Evolutionary conservation across 2,113 vertebrate species (phyloP).

Genomic region (Lampris incognitus): DNA sequence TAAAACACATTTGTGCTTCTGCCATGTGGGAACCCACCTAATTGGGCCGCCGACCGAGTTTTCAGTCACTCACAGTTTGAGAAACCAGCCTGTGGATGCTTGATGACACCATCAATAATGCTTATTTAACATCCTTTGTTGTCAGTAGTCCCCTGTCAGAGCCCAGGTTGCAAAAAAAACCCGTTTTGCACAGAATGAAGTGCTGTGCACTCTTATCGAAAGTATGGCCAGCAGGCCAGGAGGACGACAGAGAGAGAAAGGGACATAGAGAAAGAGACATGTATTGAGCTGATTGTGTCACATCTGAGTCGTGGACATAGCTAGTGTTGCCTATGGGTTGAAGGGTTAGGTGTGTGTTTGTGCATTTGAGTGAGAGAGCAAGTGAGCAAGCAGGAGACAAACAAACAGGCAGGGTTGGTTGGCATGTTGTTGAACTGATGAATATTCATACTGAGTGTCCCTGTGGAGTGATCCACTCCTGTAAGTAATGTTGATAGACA

Average conservation of each 20-base stretch:
- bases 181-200: neutral
- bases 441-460: conserved; percentile 79
- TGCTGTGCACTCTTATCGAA: neutral
- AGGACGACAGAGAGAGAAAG: conserved; percentile 1
- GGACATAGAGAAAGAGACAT: neutral
- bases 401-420: conserved; percentile 11
- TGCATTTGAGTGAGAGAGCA: conserved; percentile 21
- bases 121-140: no score
- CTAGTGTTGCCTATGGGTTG: conserved; percentile 39
- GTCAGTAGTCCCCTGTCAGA: neutral
- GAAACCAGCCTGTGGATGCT: no score
- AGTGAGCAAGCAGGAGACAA: neutral
- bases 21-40: no score
- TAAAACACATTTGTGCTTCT: neutral
- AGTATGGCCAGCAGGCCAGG: neutral
- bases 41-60: no score
- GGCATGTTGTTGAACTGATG: conserved; percentile 74
- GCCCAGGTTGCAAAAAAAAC: neutral
- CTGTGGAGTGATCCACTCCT: conserved; percentile 69
- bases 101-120: no score
- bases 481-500: conserved; percentile 79
- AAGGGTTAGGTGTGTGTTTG: conserved; percentile 47
- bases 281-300: conserved; percentile 8
- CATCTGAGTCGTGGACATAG: conserved; percentile 59
- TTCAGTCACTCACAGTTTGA: no score